Evolutionary conservation across 1,140 invertebrate genomes (phyloP), one percentile per base, ranked within the genome.

Genomic region (Lordiphosa stackelbergi): DNA sequence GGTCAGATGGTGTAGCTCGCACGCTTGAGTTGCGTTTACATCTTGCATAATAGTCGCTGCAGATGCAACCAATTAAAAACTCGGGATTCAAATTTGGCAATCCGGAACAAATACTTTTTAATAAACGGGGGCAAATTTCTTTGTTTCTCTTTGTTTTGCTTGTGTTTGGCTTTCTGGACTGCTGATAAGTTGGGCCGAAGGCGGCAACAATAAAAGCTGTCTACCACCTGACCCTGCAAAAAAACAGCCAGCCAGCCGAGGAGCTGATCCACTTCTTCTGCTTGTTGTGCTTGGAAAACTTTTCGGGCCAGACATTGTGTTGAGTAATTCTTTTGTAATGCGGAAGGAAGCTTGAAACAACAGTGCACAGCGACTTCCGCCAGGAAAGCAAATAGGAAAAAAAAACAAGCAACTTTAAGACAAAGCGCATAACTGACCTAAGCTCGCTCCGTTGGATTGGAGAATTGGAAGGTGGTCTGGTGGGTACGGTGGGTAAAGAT

Each of bases 321-420:
- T 81, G 75, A 81, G 75, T 81, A 79, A 81, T 79, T 79, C 75
- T 75, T 79, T 79, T 79, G 70, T 81, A 81, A 79, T 68, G 75
- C 75, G 75, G 75, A 79, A 81, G 75, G 75, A 79, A 81, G 71
- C 59, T 48, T 62, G 60, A 68, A 74, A 74, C 62, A 74, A 81
- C 74, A 79, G 61, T 45, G 66, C 61, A 59, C 66, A 48, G 61
- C 70, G 55, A 74, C 60, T 74, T 81, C 62, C 66, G 49, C 48
- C 28, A 38, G 31, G 19, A 41, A 16, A 22, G 31, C 10, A 28
- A 35, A 46, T 19, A 19, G 10, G 16, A 41, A 55, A 41, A 58
- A 43, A 40, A 24, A 43, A 45, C 38, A 36, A 69, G 55, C 58
- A 79, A 79, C 54, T 81, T 75, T 68, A 81, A 79, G 60, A 74